A percentile compares a stretch with the other conserved stretches of the same genome.
These are phyloP conservation scores for Drosophila rubida DNA, from an alignment of 2,888 invertebrate species.

Conservation along the genomic window DNA sequence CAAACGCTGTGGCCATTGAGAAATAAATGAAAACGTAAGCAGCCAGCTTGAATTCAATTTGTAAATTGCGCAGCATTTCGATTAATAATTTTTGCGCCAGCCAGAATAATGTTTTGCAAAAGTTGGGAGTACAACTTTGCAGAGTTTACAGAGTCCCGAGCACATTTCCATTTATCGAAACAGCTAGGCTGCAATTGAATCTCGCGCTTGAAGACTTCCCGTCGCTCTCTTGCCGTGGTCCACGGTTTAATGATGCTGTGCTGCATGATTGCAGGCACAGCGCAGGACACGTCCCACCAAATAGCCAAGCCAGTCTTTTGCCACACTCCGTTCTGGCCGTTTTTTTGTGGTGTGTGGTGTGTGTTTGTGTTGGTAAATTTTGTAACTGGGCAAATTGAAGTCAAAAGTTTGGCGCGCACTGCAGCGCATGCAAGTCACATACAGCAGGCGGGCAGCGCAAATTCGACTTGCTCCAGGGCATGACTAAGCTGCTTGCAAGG, in stretches of 20 bases:
- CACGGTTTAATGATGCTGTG: constrained; percentile 33
- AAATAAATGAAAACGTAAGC: neutral
- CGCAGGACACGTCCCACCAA: constrained; percentile 55
- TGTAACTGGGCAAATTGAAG: constrained; percentile 71
- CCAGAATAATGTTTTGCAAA: neutral
- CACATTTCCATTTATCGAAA: neutral
- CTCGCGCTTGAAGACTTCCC: neutral
- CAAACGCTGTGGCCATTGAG: neutral
- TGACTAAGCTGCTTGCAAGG: constrained; percentile 39
- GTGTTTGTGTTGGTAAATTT: constrained; percentile 37
- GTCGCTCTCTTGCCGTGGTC: neutral
- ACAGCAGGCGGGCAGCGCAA: constrained; percentile 36
- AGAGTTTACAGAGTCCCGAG: neutral
- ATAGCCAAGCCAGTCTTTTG: constrained; percentile 57
- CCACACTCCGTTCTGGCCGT: constrained; percentile 52
- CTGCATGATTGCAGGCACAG: constrained; percentile 40
- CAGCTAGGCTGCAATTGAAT: neutral
- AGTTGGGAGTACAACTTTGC: neutral
- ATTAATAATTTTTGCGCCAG: neutral
- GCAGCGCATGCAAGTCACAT: constrained; percentile 73
- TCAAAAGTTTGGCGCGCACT: constrained; percentile 70
- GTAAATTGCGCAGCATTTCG: neutral
- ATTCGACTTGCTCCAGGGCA: constrained; percentile 43
- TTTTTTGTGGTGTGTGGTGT: constrained; percentile 21
- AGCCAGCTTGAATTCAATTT: neutral